A percentile compares a stretch with the other conserved stretches of the same genome.
Conservation (phyloP, 2,888 invertebrate genomes). For the Ornithoptera alexandrae region DNA sequence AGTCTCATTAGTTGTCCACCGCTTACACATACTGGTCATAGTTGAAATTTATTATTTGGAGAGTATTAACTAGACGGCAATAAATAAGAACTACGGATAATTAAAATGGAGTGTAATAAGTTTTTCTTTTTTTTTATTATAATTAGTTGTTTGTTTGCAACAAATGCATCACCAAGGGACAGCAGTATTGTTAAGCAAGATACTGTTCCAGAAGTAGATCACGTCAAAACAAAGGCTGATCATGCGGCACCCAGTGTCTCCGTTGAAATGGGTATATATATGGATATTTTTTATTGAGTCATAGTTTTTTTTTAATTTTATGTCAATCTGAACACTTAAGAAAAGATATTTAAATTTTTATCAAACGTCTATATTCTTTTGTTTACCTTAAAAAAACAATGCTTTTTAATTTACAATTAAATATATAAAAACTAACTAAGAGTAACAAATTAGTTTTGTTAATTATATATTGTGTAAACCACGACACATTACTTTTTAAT, state of each 20-base stretch:
- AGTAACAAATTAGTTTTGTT: background rate
- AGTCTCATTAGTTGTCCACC: constrained; percentile 20
- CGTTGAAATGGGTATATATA: constrained; percentile 12
- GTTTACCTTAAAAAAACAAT: background rate
- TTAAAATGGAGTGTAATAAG: constrained; percentile 20
- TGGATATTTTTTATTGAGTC: background rate
- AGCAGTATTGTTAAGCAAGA: constrained; percentile 18
- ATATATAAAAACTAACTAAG: background rate
- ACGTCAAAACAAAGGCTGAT: constrained; percentile 8
- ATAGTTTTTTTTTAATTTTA: background rate
- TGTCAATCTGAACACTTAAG: background rate
- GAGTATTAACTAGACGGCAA: background rate
- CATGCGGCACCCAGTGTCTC: constrained; percentile 1
- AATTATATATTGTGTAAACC: background rate
- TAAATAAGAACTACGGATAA: background rate
- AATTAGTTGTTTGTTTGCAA: constrained; percentile 9
- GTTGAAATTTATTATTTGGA: constrained; percentile 2
- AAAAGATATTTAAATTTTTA: background rate
- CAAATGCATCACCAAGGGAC: constrained; percentile 21
- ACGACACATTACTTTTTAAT: background rate
- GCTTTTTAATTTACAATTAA: background rate
- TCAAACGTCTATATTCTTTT: background rate
- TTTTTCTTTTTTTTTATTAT: constrained; percentile 16
- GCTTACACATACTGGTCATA: constrained; percentile 14
- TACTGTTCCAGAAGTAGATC: constrained; percentile 13